Evolutionary conservation across 1,140 invertebrate genomes (phyloP).

Genomic region (Sitophilus oryzae): DNA sequence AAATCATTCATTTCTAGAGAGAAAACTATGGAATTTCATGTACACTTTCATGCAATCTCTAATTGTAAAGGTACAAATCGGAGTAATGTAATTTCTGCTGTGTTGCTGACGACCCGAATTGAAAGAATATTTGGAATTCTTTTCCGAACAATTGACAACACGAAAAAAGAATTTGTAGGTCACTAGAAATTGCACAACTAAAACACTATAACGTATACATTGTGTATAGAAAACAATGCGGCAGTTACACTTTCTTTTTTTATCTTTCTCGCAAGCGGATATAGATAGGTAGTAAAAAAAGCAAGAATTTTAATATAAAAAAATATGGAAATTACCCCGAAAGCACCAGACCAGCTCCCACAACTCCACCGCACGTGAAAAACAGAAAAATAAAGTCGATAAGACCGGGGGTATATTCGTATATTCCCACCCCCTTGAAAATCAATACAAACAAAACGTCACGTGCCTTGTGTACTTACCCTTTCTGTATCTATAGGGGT

Average conservation of each 20-base stretch:
- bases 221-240: background rate
- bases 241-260: background rate
- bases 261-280: background rate
- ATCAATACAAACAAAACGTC: constrained; percentile 15
- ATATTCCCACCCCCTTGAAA: constrained; percentile 17
- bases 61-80: constrained; percentile 33
- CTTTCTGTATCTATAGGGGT: background rate
- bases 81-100: constrained; percentile 29
- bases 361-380: background rate
- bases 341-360: too few relatives aligned
- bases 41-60: constrained; percentile 14
- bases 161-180: constrained; percentile 27
- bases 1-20: too few relatives aligned
- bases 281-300: too few relatives aligned
- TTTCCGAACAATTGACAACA: constrained; percentile 30
- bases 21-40: background rate
- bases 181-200: constrained; percentile 24
- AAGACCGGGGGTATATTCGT: background rate
- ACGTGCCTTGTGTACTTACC: background rate
- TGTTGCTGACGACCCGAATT: constrained; percentile 35
- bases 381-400: background rate
- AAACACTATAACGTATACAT: constrained; percentile 3
- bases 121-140: constrained; percentile 40
- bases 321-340: too few relatives aligned
- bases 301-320: too few relatives aligned